Evolutionary conservation across 2,888 invertebrate species (phyloP).

Genomic region (Dendrolimus pini): DNA sequence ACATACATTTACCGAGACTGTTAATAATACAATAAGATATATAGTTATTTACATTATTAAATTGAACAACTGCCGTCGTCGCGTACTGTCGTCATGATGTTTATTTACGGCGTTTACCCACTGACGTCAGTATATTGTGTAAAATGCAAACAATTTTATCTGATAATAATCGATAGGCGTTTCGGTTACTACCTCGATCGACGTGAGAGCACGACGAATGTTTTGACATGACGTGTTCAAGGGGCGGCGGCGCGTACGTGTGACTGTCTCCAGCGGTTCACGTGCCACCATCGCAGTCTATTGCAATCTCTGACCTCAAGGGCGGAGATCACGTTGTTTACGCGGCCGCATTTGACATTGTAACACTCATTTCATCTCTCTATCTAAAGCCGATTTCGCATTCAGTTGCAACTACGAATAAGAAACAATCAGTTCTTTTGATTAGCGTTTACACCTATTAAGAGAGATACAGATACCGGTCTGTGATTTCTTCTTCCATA

Average conservation of each 20-base stretch:
- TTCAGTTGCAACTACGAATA: too few species aligned
- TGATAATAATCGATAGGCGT: slow-evolving; percentile 11
- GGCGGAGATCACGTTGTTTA: slow-evolving; percentile 34
- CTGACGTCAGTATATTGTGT: slow-evolving; percentile 6
- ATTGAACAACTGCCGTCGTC: slow-evolving; percentile 3
- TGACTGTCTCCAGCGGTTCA: slow-evolving; percentile 26
- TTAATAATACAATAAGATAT: neutral
- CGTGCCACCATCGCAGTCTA: slow-evolving; percentile 35
- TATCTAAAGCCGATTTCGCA: too few species aligned
- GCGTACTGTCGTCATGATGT: slow-evolving; percentile 13
- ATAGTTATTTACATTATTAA: neutral
- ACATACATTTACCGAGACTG: neutral
- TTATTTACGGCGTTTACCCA: slow-evolving; percentile 14
- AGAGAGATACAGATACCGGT: too few species aligned
- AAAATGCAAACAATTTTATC: slow-evolving; percentile 11
- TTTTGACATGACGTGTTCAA: slow-evolving; percentile 26
- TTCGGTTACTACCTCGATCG: slow-evolving; percentile 16
- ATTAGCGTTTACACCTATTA: too few species aligned
- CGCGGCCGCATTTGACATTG: neutral
- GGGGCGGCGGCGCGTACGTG: slow-evolving; percentile 27
- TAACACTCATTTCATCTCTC: neutral
- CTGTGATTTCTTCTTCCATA: too few species aligned
- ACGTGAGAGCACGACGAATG: slow-evolving; percentile 23
- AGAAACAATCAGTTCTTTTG: too few species aligned
- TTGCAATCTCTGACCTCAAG: slow-evolving; percentile 34